These are phyloP conservation scores for Coelopa frigida DNA, from an alignment of 1,140 invertebrate species.

Conservation along the genomic window DNA sequence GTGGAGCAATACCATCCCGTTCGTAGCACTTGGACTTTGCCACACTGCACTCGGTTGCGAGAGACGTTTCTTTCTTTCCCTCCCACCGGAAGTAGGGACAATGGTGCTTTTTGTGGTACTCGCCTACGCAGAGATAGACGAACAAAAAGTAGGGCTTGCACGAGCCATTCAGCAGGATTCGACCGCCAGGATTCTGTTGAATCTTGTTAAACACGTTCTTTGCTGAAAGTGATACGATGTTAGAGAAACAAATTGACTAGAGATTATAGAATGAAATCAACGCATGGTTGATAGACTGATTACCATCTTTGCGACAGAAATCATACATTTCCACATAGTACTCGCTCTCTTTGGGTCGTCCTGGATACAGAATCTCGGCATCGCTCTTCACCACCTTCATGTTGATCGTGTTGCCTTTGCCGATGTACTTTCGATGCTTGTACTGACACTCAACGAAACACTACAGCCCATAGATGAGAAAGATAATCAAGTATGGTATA, in stretches of 20 bases:
- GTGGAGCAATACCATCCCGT: constrained; percentile 19
- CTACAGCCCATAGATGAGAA: constrained; percentile 8
- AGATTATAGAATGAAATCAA: neutral
- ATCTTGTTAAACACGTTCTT: constrained; percentile 13
- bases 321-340: constrained; percentile 26
- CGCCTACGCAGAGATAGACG: constrained; percentile 22
- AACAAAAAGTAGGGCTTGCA: constrained; percentile 28
- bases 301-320: constrained; percentile 23
- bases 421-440: constrained; percentile 30
- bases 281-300: no score
- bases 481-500: neutral
- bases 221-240: constrained; percentile 8
- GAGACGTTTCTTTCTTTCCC: constrained; percentile 2
- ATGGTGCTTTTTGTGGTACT: constrained; percentile 25
- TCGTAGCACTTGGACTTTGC: constrained; percentile 23
- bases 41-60: constrained; percentile 10
- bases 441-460: constrained; percentile 32
- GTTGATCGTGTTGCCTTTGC: constrained; percentile 27
- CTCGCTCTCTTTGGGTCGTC: constrained; percentile 25
- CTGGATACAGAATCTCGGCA: constrained; percentile 18
- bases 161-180: constrained; percentile 14
- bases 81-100: constrained; percentile 34
- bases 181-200: constrained; percentile 20
- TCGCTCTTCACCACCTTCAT: constrained; percentile 34
- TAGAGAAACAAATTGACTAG: neutral